These are phyloP conservation scores for Nymphicus hollandicus DNA, from an alignment of 2,113 vertebrate species.

Conservation along the genomic window DNA sequence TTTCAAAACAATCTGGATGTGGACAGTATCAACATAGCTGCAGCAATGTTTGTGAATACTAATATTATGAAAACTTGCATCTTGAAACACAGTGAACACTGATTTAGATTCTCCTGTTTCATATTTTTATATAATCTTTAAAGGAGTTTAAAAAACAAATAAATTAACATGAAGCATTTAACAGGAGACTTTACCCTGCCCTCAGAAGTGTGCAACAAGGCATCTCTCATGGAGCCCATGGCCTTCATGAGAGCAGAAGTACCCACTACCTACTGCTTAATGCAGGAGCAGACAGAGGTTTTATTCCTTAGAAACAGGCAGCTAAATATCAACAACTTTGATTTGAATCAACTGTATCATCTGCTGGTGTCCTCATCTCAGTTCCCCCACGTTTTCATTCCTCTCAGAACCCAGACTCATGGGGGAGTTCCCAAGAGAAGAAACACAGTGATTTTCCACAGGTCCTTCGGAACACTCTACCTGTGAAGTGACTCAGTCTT, in stretches of 20 bases:
- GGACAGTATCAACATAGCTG: not conserved
- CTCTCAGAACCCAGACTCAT: not conserved
- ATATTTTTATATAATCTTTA: not conserved
- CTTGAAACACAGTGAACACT: not conserved
- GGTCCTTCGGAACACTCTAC: not conserved
- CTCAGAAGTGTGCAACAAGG: not conserved
- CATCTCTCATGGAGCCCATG: not conserved
- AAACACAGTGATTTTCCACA: not conserved
- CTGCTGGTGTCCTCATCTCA: not conserved
- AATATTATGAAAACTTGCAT: not conserved
- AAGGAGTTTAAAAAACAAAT: not conserved
- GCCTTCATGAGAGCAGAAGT: not conserved
- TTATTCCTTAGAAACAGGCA: not conserved
- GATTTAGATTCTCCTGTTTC: not conserved
- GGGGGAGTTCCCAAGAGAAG: not conserved
- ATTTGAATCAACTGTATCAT: not conserved
- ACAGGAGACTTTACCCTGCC: not conserved
- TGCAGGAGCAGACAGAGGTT: not conserved
- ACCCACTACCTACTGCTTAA: not conserved
- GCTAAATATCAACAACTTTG: not conserved
- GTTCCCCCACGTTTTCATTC: not conserved
- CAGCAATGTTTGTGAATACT: not conserved
- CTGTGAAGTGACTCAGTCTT: not conserved
- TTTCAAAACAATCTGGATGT: slow-evolving; percentile 19
- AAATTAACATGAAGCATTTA: not conserved